Evolutionary conservation across 1,140 invertebrate species (phyloP).

Genomic region (Rhynchophorus ferrugineus): DNA sequence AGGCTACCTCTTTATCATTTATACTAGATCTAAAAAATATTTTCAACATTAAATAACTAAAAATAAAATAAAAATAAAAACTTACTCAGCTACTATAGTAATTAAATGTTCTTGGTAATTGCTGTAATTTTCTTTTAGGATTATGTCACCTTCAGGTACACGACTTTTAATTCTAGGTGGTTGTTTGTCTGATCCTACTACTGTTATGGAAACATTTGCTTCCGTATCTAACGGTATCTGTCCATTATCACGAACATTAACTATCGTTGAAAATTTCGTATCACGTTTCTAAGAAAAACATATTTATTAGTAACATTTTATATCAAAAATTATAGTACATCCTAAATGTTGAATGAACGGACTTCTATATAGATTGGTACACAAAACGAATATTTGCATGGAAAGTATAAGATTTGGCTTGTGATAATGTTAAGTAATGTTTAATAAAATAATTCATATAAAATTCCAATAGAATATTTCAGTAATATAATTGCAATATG

Average conservation of each 20-base stretch:
- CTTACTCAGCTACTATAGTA: conserved; percentile 60
- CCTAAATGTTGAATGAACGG: too few species aligned
- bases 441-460: too few species aligned
- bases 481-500: too few species aligned
- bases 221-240: conserved; percentile 48
- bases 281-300: conserved; percentile 50
- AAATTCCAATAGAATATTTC: too few species aligned
- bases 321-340: too few species aligned
- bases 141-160: conserved; percentile 51
- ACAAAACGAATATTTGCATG: too few species aligned
- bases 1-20: conserved; percentile 61
- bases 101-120: conserved; percentile 61
- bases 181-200: conserved; percentile 82
- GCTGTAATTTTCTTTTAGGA: conserved; percentile 63
- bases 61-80: conserved; percentile 24
- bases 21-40: conserved; percentile 60
- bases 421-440: too few species aligned
- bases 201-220: conserved; percentile 71
- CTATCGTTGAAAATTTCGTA: conserved; percentile 40
- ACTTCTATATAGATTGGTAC: too few species aligned
- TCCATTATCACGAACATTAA: conserved; percentile 65
- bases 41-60: background rate
- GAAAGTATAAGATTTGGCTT: too few species aligned
- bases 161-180: conserved; percentile 62
- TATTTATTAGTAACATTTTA: too few species aligned